Percentiles rank a stretch among this genome's conserved stretches.
These are phyloP conservation scores for Ridgeia piscesae DNA, from an alignment of 1,140 invertebrate species.

Conservation along the genomic window DNA sequence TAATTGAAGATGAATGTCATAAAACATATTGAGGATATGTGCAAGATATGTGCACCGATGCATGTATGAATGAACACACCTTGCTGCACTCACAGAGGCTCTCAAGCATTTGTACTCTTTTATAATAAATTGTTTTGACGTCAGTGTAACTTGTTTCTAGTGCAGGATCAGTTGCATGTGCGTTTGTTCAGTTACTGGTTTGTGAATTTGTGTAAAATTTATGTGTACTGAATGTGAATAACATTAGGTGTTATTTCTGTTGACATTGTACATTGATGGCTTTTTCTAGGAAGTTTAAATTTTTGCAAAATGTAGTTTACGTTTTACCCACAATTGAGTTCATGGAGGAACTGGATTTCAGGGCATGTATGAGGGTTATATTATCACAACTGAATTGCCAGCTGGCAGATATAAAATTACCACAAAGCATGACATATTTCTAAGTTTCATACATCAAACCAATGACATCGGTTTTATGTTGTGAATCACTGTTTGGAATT, in stretches of 20 bases:
- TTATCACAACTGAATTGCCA: neutral
- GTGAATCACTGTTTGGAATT: neutral
- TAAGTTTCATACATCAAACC: neutral
- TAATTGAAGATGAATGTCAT: too few species aligned
- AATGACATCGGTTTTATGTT: neutral
- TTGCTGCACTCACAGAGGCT: neutral
- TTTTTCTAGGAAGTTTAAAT: too few species aligned
- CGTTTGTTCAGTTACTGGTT: too few species aligned
- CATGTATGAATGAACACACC: neutral
- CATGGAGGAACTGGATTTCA: neutral
- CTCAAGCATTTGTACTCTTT: neutral
- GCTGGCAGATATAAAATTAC: neutral
- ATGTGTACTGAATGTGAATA: neutral
- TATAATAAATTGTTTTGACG: neutral
- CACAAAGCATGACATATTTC: neutral
- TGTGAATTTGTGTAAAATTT: too few species aligned
- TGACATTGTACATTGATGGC: too few species aligned
- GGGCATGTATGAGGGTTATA: neutral
- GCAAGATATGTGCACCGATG: neutral
- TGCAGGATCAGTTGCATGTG: neutral
- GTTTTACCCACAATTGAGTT: too few species aligned
- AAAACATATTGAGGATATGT: neutral
- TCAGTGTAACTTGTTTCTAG: neutral
- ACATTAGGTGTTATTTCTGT: neutral
- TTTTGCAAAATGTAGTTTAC: too few species aligned